These are phyloP conservation scores for Coryphaenoides rupestris DNA, from an alignment of 2,113 vertebrate species.

Conservation along the genomic window DNA sequence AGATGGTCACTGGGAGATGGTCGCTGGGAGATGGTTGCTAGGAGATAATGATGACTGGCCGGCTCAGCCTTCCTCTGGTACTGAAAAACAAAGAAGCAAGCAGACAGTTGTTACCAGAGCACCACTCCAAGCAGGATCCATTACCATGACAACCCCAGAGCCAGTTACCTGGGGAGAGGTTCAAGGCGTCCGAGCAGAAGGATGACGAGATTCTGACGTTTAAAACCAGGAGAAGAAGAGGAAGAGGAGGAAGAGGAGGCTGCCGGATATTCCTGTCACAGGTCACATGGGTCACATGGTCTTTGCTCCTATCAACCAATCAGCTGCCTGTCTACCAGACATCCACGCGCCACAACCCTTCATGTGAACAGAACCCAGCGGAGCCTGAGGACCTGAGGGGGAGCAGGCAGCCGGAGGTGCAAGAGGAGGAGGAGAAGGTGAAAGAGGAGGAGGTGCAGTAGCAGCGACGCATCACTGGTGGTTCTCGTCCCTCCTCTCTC, in stretches of 20 bases:
- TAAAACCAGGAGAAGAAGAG: too few species aligned
- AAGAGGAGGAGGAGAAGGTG: not conserved
- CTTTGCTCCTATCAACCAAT: not conserved
- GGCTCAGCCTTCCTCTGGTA: too few species aligned
- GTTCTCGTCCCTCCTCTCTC: conserved; percentile 42
- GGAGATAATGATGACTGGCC: too few species aligned
- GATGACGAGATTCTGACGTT: not conserved
- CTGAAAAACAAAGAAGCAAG: too few species aligned
- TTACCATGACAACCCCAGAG: too few species aligned
- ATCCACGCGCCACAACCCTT: not conserved
- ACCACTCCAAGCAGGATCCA: too few species aligned
- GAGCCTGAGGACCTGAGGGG: not conserved
- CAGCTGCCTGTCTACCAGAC: not conserved
- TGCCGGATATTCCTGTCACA: not conserved
- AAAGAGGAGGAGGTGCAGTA: not conserved
- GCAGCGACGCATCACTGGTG: not conserved
- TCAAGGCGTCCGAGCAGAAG: not conserved
- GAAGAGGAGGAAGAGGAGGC: not conserved
- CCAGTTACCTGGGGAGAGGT: too few species aligned
- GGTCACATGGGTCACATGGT: not conserved
- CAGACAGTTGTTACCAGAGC: too few species aligned
- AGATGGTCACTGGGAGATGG: too few species aligned
- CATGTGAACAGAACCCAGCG: conserved; percentile 4
- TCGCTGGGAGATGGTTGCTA: too few species aligned
- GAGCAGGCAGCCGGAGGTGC: not conserved